Percentiles rank a stretch among this genome's conserved stretches.
Conservation (phyloP, 92 coral and sea anemone species). For the Isaurus tuberculatus region DNA sequence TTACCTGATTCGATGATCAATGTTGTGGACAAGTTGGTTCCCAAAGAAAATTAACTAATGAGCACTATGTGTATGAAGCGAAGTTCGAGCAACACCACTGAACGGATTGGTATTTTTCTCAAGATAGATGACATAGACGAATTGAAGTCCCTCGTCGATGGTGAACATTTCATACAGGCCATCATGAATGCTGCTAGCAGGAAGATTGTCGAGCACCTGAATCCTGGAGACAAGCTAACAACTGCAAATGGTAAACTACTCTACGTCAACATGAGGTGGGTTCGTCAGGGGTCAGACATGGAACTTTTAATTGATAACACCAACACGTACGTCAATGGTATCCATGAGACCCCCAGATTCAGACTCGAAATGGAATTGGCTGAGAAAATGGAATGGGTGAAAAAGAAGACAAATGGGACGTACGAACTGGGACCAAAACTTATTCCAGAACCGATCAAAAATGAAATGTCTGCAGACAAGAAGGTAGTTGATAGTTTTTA, state of each 20-base stretch:
- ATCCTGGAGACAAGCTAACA: not conserved
- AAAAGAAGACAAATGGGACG: not conserved
- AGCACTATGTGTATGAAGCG: not conserved
- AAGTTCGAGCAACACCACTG: not conserved
- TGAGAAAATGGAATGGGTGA: conserved; percentile 20
- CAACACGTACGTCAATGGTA: not conserved
- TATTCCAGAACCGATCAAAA: not conserved
- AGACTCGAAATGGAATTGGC: not conserved
- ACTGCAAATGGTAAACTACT: not conserved
- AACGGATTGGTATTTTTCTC: not conserved
- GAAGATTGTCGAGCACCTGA: not conserved
- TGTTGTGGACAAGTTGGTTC: not conserved
- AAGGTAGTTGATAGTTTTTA: not conserved
- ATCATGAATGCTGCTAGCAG: not conserved
- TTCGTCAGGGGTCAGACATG: not conserved
- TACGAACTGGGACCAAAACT: conserved; percentile 20
- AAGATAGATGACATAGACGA: conserved; percentile 26
- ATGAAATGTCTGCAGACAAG: not conserved
- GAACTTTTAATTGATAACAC: not conserved
- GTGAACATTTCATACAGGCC: conserved; percentile 11
- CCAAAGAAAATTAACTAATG: conserved; percentile 11
- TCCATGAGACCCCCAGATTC: not conserved
- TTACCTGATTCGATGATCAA: conserved; percentile 13
- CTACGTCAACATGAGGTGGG: not conserved
- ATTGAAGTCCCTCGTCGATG: conserved; percentile 2